phyloP scores from a whole-genome alignment of 2,113 vertebrate genomes.

The pig (Sus scrofa) region DNA sequence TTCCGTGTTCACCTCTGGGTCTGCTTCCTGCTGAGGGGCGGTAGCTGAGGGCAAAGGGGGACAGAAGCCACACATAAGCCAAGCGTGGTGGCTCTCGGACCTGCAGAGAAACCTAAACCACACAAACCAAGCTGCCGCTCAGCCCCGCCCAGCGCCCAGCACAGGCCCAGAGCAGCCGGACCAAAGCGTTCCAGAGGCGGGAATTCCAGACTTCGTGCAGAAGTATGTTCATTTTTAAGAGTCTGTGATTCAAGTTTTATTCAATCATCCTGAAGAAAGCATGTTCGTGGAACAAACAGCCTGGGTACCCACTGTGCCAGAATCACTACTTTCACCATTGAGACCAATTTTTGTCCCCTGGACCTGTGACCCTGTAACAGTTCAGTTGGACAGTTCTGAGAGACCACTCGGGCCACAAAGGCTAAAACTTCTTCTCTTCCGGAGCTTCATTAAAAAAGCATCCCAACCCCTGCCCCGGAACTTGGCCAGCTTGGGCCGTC shows the following conservation, averaged over 20 bases:
- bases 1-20: constrained; percentile 92
- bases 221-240: no score
- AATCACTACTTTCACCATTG: fast-evolving
- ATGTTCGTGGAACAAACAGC: not conserved
- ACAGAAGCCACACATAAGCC: not conserved
- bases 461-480: not conserved
- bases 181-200: not conserved
- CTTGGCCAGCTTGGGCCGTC: not conserved
- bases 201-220: not conserved
- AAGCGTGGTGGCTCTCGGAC: fast-evolving
- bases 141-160: not conserved
- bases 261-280: not conserved
- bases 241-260: not conserved
- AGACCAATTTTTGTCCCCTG: fast-evolving
- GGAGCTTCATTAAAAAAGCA: not conserved
- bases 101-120: fast-evolving
- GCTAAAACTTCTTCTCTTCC: not conserved
- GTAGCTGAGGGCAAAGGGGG: constrained; percentile 88
- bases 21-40: constrained; percentile 96
- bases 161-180: not conserved
- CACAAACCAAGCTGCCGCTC: no score
- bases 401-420: not conserved
- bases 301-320: not conserved
- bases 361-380: not conserved
- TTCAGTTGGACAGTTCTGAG: fast-evolving